These are phyloP conservation scores for Drosophila melanogaster DNA, from an alignment of 1,140 invertebrate genomes.

Conservation along the genomic window DNA sequence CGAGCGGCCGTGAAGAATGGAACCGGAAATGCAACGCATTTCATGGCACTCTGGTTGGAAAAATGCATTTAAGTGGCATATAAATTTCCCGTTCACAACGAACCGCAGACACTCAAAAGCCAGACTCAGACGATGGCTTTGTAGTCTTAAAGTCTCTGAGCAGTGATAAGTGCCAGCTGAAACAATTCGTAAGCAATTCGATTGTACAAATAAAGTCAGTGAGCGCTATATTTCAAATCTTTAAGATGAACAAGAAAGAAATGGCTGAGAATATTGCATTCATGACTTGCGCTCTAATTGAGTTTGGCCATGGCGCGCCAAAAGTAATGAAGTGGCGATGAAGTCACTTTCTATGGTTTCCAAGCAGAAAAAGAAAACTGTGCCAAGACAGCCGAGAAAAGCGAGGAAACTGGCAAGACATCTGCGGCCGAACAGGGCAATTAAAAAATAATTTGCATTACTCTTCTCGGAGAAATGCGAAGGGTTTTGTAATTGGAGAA, in stretches of 20 bases:
- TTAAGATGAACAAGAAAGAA: neutral
- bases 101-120: slow-evolving; percentile 21
- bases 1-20: slow-evolving; percentile 20
- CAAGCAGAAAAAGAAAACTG: neutral
- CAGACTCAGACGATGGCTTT: slow-evolving; percentile 16
- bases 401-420: slow-evolving; percentile 22
- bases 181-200: slow-evolving; percentile 31
- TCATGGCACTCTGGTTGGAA: slow-evolving; percentile 48
- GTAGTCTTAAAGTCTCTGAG: slow-evolving; percentile 4
- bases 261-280: neutral
- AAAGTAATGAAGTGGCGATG: slow-evolving; percentile 36
- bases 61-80: slow-evolving; percentile 66
- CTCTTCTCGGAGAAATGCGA: slow-evolving; percentile 6
- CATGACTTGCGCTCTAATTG: slow-evolving; percentile 48
- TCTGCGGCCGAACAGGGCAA: slow-evolving; percentile 32
- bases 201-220: slow-evolving; percentile 18
- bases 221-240: slow-evolving; percentile 14
- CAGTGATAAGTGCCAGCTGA: slow-evolving; percentile 38
- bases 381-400: neutral
- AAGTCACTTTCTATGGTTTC: slow-evolving; percentile 40
- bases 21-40: slow-evolving; percentile 51
- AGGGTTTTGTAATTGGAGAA: neutral
- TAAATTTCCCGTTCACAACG: slow-evolving; percentile 54
- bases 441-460: slow-evolving; percentile 57
- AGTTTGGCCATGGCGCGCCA: slow-evolving; percentile 21